These are phyloP conservation scores for Diprion similis DNA, from an alignment of 1,140 invertebrate species.

Conservation along the genomic window DNA sequence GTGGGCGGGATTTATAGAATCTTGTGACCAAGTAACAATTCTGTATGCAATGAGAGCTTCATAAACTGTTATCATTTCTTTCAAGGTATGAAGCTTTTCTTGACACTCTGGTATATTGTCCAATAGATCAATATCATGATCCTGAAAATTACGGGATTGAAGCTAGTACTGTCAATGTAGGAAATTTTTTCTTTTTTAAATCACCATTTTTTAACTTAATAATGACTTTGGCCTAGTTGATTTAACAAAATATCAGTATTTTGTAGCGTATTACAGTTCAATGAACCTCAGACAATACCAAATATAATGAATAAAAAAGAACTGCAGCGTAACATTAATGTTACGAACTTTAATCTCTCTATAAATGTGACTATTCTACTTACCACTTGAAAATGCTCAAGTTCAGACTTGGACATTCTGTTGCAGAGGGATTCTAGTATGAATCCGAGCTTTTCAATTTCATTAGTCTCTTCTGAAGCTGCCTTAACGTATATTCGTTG, in stretches of 20 bases:
- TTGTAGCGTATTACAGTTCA: too few species aligned
- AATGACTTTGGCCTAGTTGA: slow-evolving; percentile 15
- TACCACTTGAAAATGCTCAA: slow-evolving; percentile 58
- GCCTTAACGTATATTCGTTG: slow-evolving; percentile 52
- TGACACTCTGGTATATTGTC: slow-evolving; percentile 61
- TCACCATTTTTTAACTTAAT: slow-evolving; percentile 2
- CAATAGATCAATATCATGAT: slow-evolving; percentile 53
- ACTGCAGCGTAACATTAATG: too few species aligned
- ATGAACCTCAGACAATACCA: too few species aligned
- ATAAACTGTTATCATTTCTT: slow-evolving; percentile 57
- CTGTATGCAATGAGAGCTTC: slow-evolving; percentile 62
- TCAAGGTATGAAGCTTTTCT: slow-evolving; percentile 56
- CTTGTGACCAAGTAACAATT: slow-evolving; percentile 57
- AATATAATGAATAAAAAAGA: too few species aligned
- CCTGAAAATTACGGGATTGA: slow-evolving; percentile 45
- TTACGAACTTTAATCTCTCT: background rate
- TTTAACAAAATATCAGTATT: too few species aligned
- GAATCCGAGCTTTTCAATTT: slow-evolving; percentile 37
- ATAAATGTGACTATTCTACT: slow-evolving; percentile 25
- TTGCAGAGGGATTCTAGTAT: slow-evolving; percentile 52
- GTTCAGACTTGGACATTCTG: slow-evolving; percentile 45
- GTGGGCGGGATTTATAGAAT: slow-evolving; percentile 43
- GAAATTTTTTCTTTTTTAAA: background rate
- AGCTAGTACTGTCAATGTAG: background rate
- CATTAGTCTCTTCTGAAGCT: slow-evolving; percentile 31